Evolutionary conservation across 2,888 invertebrate species (phyloP).

Genomic region (Latheticus oryzae): DNA sequence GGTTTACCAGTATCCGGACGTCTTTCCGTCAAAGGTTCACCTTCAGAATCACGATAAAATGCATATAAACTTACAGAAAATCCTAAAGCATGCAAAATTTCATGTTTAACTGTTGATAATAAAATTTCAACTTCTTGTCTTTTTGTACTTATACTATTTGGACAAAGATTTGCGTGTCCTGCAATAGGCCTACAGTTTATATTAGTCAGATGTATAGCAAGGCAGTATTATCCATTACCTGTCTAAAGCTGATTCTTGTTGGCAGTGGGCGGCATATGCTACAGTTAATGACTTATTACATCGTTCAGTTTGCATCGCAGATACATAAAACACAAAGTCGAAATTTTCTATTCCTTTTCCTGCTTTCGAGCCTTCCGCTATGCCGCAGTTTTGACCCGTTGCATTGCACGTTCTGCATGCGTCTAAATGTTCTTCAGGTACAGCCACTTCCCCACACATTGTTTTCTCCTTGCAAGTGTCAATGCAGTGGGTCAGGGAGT

Average conservation of each 20-base stretch:
- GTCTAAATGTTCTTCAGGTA: slow-evolving; percentile 93
- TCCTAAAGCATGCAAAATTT: slow-evolving; percentile 96
- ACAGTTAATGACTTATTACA: slow-evolving; percentile 92
- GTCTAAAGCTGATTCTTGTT: slow-evolving; percentile 93
- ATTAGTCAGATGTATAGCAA: no score
- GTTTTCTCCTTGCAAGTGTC: slow-evolving; percentile 85
- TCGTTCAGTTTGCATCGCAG: slow-evolving; percentile 92
- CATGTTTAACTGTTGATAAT: slow-evolving; percentile 97
- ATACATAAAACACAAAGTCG: slow-evolving; percentile 97
- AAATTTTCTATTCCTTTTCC: slow-evolving; percentile 81
- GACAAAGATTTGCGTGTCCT: slow-evolving; percentile 98
- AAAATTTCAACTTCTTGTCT: slow-evolving; percentile 91
- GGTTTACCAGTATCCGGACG: slow-evolving; percentile 90
- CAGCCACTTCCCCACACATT: slow-evolving; percentile 95
- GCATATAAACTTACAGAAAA: slow-evolving; percentile 98
- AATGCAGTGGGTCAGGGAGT: slow-evolving; percentile 88
- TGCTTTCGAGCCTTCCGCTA: slow-evolving; percentile 68
- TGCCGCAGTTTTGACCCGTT: slow-evolving; percentile 84
- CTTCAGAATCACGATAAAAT: slow-evolving; percentile 92
- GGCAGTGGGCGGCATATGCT: slow-evolving; percentile 98
- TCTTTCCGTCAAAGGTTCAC: slow-evolving; percentile 86
- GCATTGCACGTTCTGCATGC: slow-evolving; percentile 90
- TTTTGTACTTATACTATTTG: slow-evolving; percentile 91
- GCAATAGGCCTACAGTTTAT: slow-evolving; percentile 93
- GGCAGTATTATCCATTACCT: slow-evolving; percentile 60